Evolutionary conservation across 2,113 vertebrate genomes (phyloP).

Genomic region (Plestiodon gilberti): DNA sequence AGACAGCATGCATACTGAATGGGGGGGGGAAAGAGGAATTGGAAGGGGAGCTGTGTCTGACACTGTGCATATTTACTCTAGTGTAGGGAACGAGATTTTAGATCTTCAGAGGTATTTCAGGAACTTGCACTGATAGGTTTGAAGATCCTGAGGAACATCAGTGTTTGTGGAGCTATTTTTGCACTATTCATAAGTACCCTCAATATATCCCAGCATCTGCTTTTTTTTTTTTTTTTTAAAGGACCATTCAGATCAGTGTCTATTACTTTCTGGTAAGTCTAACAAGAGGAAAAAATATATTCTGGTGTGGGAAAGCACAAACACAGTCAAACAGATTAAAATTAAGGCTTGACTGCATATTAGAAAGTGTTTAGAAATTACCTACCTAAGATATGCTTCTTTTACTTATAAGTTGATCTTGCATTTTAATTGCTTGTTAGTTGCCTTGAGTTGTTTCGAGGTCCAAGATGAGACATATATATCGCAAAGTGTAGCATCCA

Average conservation of each 20-base stretch:
- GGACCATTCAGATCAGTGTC: neutral
- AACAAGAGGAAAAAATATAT: neutral
- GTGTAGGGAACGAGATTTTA: neutral
- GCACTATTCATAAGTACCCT: neutral
- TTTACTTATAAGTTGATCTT: neutral
- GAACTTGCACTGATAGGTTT: neutral
- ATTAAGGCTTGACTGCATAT: neutral
- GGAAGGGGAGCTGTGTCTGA: neutral
- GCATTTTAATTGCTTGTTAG: too few relatives aligned
- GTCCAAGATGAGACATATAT: too few relatives aligned
- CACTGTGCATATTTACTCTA: neutral
- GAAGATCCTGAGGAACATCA: neutral
- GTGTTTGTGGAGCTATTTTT: neutral
- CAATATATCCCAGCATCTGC: neutral
- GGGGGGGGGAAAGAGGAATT: neutral
- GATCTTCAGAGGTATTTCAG: neutral
- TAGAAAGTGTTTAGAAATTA: neutral
- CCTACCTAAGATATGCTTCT: neutral
- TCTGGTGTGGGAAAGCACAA: neutral
- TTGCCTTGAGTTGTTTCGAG: too few relatives aligned
- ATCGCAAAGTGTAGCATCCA: too few relatives aligned
- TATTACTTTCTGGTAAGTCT: neutral
- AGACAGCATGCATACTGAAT: neutral
- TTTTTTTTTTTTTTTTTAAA: too few relatives aligned
- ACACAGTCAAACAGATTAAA: neutral